Evolutionary conservation across 1,140 invertebrate genomes (phyloP).

Genomic region (Drosophila repleta): DNA sequence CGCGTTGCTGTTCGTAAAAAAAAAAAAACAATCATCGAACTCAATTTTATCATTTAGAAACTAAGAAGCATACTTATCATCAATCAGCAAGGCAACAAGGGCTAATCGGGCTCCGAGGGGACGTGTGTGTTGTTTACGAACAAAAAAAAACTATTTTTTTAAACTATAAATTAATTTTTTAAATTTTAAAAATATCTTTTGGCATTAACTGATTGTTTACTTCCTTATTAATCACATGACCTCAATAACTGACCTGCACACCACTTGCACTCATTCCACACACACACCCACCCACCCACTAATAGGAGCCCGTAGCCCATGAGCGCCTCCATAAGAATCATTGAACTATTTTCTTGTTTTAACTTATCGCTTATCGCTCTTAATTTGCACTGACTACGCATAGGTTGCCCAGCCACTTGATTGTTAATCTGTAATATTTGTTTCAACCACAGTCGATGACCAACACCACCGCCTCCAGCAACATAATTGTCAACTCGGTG

Average conservation of each 20-base stretch:
- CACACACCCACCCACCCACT: slow-evolving; percentile 26
- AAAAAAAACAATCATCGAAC: slow-evolving; percentile 10
- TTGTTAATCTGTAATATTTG: slow-evolving; percentile 25
- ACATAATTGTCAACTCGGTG: slow-evolving; percentile 83
- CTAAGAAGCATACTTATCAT: slow-evolving; percentile 1
- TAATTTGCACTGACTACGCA: slow-evolving; percentile 57
- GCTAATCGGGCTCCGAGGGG: slow-evolving; percentile 8
- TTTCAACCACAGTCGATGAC: slow-evolving; percentile 64
- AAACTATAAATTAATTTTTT: neutral
- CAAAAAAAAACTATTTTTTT: neutral
- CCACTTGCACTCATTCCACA: slow-evolving; percentile 4
- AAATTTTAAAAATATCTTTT: neutral
- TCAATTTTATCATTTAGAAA: slow-evolving; percentile 10
- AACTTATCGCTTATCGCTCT: slow-evolving; percentile 50
- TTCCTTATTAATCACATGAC: neutral
- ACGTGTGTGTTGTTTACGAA: slow-evolving; percentile 2
- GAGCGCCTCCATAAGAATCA: slow-evolving; percentile 22
- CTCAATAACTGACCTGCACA: neutral
- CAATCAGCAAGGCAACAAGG: neutral
- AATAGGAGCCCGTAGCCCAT: slow-evolving; percentile 14
- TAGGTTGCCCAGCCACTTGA: neutral
- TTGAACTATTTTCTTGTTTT: slow-evolving; percentile 32
- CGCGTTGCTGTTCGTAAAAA: slow-evolving; percentile 27
- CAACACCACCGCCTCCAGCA: slow-evolving; percentile 74
- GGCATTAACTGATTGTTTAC: neutral